Conservation (phyloP, 2,888 invertebrate genomes). For the Chromoteleia sp. region DNA sequence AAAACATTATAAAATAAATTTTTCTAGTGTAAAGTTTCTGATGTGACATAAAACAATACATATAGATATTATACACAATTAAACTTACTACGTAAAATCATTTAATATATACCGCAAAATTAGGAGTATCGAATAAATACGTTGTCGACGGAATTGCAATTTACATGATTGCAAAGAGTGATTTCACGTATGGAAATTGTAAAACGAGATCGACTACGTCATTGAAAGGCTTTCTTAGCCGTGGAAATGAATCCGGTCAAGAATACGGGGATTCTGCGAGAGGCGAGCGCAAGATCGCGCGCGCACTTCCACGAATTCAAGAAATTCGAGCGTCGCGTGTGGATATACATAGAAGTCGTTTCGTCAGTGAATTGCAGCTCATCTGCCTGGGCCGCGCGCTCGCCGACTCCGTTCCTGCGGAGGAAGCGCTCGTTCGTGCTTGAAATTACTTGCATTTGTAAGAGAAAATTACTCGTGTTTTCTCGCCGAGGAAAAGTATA, state of each 20-base stretch:
- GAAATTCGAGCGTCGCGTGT: slow-evolving; percentile 68
- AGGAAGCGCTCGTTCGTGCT: slow-evolving; percentile 67
- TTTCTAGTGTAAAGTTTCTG: too few species aligned
- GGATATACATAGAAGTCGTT: slow-evolving; percentile 66
- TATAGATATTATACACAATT: too few species aligned
- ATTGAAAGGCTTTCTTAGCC: slow-evolving; percentile 8
- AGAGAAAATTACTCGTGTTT: slow-evolving; percentile 66
- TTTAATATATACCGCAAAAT: too few species aligned
- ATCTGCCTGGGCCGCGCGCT: slow-evolving; percentile 55
- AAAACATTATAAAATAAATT: too few species aligned
- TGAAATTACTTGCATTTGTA: slow-evolving; percentile 67
- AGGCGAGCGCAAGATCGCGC: slow-evolving; percentile 39
- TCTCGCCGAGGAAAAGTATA: slow-evolving; percentile 60
- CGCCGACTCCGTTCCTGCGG: slow-evolving; percentile 37
- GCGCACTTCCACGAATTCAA: slow-evolving; percentile 62
- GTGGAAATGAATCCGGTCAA: slow-evolving; percentile 54
- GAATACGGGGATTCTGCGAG: slow-evolving; percentile 27
- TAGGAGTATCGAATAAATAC: too few species aligned
- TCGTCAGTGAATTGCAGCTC: slow-evolving; percentile 67
- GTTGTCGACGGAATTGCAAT: neutral
- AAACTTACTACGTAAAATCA: too few species aligned
- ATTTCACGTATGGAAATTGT: neutral
- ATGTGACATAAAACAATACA: too few species aligned
- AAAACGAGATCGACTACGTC: neutral
- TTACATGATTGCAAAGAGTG: neutral